Evolutionary conservation across 2,888 invertebrate species (phyloP), one percentile per base, ranked within the genome.

Genomic region (Laspeyria flexula): DNA sequence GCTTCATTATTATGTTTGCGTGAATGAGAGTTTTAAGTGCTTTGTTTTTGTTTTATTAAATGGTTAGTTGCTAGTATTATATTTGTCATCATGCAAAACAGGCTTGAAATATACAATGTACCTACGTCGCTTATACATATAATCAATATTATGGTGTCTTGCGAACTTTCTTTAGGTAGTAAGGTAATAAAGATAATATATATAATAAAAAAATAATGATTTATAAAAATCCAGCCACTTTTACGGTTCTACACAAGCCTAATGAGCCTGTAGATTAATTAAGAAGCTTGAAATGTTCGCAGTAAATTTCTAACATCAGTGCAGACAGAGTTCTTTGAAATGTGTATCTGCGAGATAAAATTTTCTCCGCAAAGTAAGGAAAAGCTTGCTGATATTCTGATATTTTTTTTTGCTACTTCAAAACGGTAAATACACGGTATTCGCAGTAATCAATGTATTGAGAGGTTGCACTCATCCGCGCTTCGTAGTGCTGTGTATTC

Each of bases 381-480:
- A 55, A 54, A 43, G 42, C 29, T 52, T 33, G 50, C 45, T 43
- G 39, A 15, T 23, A 29, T 40, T 64, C 44, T 25, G 30, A 39
- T 55, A 56, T 56, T 55, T 55, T n/a, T n/a, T 25, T 55, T 62
- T 51, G 46, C 61, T 55, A 46, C 60, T 56, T 65, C 57, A 46
- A 50, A 68, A 57, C 55, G 53, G 66, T 64, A 61, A 61, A 54
- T 54, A 59, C 50, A 61, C 51, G 44, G 44, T 40, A 43, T 43
- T 43, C 51, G 42, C 58, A 46, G 55, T 78, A 73, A 79, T 79
- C 79, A 73, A 73, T 68, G 75, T 73, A 79, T 75, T 74, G 78
- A 79, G 73, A 70, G 72, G 49, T 50, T 55, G 65, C 65, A 73
- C 69, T 74, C 80, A 75, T 71, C 66, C 71, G 58, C 55, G 60